Evolutionary conservation across 64 coral and sea anemone species (phyloP).

Genomic region (Montipora sp.): DNA sequence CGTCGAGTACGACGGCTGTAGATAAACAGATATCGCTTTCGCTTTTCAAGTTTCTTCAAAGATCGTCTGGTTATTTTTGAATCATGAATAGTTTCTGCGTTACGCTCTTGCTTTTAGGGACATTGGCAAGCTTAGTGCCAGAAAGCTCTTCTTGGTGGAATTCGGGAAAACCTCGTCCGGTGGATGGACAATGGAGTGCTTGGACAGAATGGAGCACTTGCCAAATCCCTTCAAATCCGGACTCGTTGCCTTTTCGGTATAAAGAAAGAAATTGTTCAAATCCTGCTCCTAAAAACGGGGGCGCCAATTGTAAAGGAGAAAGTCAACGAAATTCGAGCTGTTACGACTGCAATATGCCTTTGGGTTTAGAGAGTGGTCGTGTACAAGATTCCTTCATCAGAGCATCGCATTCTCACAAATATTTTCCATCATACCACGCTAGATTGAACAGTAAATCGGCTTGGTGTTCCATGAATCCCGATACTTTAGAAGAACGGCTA

Average conservation of each 20-base stretch:
- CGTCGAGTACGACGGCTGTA: background rate
- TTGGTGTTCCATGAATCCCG: slow-evolving; percentile 71
- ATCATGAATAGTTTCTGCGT: background rate
- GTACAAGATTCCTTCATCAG: slow-evolving; percentile 70
- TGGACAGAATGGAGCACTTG: slow-evolving; percentile 88
- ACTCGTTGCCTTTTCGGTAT: slow-evolving; percentile 74
- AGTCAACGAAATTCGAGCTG: slow-evolving; percentile 50
- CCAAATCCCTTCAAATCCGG: slow-evolving; percentile 27
- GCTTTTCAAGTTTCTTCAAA: background rate
- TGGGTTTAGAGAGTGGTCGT: slow-evolving; percentile 75
- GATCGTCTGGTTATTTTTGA: background rate
- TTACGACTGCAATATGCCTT: slow-evolving; percentile 65
- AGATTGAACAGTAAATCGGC: slow-evolving; percentile 83
- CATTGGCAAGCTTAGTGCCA: background rate
- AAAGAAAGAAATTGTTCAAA: slow-evolving; percentile 84
- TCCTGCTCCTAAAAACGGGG: slow-evolving; percentile 72
- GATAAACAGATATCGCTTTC: too few relatives aligned
- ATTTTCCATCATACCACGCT: slow-evolving; percentile 66
- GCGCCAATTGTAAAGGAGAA: slow-evolving; percentile 63
- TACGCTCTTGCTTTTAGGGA: background rate
- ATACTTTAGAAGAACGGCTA: slow-evolving; percentile 36
- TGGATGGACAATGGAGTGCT: slow-evolving; percentile 82
- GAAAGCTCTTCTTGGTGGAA: slow-evolving; percentile 24
- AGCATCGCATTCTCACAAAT: slow-evolving; percentile 72
- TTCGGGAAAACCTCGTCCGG: slow-evolving; percentile 36